These are phyloP conservation scores for Salvelinus alpinus DNA, from an alignment of 2,113 vertebrate genomes.

Conservation along the genomic window DNA sequence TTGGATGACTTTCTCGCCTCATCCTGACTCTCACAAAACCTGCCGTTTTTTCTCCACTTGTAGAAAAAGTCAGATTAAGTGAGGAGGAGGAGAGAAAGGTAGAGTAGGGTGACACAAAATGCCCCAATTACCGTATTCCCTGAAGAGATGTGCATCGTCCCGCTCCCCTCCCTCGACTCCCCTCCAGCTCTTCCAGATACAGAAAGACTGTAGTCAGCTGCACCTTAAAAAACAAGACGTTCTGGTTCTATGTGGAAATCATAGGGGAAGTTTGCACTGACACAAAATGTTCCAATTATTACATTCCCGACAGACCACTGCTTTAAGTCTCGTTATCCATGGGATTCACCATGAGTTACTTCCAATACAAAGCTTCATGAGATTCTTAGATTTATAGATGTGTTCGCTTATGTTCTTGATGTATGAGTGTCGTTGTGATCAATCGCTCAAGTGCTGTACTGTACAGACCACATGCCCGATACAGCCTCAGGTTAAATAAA, in stretches of 20 bases:
- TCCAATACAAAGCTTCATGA: not conserved
- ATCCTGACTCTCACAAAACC: no score
- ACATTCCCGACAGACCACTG: slow-evolving; percentile 29
- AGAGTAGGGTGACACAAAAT: slow-evolving; percentile 4
- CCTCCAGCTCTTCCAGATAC: slow-evolving; percentile 2
- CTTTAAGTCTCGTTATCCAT: not conserved
- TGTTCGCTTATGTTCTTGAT: not conserved
- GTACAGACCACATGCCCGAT: no score
- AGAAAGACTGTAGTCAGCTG: slow-evolving; percentile 15
- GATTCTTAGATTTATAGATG: not conserved
- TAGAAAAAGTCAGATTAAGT: not conserved
- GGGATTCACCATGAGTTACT: not conserved
- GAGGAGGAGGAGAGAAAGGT: not conserved
- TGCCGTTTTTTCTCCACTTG: no score
- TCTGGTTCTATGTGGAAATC: slow-evolving; percentile 21
- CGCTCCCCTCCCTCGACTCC: not conserved
- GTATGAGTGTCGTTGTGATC: not conserved
- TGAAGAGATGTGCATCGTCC: not conserved
- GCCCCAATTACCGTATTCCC: slow-evolving; percentile 20
- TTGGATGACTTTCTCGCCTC: no score
- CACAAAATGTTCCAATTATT: slow-evolving; percentile 38
- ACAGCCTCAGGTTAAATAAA: no score
- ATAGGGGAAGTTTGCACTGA: slow-evolving; percentile 27
- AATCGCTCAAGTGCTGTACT: not conserved
- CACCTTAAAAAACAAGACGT: slow-evolving; percentile 16